Evolutionary conservation across 1,140 invertebrate species (phyloP), one percentile per base, ranked within the genome.

Genomic region (Magallana ariakensis): DNA sequence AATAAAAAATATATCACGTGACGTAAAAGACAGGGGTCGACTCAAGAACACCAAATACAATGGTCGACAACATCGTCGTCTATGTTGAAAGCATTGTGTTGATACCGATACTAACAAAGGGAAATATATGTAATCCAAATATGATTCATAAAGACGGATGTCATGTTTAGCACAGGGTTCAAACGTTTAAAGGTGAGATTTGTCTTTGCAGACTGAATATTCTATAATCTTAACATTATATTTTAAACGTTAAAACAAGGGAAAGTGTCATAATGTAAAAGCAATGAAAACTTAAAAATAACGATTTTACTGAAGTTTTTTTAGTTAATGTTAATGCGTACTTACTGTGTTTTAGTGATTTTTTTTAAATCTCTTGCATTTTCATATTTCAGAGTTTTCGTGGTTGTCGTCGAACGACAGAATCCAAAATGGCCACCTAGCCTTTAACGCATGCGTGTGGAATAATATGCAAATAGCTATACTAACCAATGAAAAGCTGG

Each of bases 391-490:
- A 75, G 66, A 26, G 33, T 75, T 75, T 75, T 75, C 66, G 10
- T 75, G 66, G 22, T 26, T 75, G 66, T 33, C 22, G 66, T 75
- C 66, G 66, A 75, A 19, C 66, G 66, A 75, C 66, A 75, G 66
- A 75, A 75, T 75, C 66, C 66, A 75, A 75, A 75, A 75, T 75
- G 66, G 66, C 66, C 66, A 26, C 66, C 66, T 33, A 5, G 22
- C 22, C 33, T 10, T 22, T 26, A 26, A 26, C 66, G 66, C 66
- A 75, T 75, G 66, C 66, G 66, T 75, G 10, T 75, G 33, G 66
- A 75, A 75, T 75, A 75, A 75, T 75, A 75, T 75, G 66, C 66
- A 75, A 75, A 75, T 75, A 9, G 8, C 33, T 26, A 75, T 4
- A 33, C 15, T 75, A 75, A 2, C 66, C 66, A 75, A 75, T 75